These are phyloP conservation scores for Cepaea nemoralis DNA, from an alignment of 1,140 invertebrate species.

Conservation along the genomic window DNA sequence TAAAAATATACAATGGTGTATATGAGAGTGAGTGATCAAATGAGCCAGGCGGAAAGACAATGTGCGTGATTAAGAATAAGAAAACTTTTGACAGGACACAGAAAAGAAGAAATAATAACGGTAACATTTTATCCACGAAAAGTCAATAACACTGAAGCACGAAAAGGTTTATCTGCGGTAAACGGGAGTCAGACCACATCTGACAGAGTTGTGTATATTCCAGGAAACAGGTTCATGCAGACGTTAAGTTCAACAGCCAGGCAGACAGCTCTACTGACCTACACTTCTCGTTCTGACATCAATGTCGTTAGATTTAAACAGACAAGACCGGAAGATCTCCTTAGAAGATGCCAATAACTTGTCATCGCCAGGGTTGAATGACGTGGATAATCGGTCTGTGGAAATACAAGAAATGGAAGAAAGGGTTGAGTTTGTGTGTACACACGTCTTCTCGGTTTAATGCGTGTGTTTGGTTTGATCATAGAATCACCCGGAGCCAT, in stretches of 20 bases:
- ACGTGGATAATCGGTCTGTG: constrained; percentile 32
- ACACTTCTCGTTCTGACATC: constrained; percentile 37
- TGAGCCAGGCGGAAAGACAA: no score
- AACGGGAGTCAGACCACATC: no score
- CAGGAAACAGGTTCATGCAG: background rate
- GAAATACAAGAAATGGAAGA: background rate
- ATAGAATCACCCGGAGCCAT: no score
- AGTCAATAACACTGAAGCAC: no score
- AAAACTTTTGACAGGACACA: no score
- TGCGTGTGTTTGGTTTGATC: no score
- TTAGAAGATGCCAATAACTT: constrained; percentile 26
- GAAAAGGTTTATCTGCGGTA: no score
- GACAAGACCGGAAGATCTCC: constrained; percentile 46
- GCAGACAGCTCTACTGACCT: constrained; percentile 31
- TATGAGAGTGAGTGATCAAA: no score
- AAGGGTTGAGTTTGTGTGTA: background rate
- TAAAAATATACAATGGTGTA: no score
- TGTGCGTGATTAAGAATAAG: no score
- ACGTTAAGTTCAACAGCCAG: background rate
- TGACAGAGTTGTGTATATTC: background rate
- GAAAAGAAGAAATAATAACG: no score
- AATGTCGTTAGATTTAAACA: constrained; percentile 34
- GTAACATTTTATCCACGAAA: no score
- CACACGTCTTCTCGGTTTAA: background rate
- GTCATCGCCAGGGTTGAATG: constrained; percentile 28